Base-by-base conservation (phyloP, 2,113 vertebrate genomes). In the Oostethus manadensis region DNA sequence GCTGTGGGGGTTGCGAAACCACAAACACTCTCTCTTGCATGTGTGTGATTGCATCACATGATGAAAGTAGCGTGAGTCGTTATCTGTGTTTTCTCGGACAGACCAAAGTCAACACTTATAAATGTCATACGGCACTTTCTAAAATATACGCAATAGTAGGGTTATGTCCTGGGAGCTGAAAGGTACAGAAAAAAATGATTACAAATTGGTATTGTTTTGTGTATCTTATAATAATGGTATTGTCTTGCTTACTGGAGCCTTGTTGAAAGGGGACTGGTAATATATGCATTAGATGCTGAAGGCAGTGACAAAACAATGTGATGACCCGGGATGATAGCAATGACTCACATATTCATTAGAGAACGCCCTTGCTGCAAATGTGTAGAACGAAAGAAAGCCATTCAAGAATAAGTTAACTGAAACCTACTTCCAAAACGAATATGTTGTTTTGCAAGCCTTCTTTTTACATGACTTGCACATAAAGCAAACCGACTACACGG, bases 331-430 rank as follows among this genome's bases (percentile, higher is more conserved):
- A 48, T 48, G 18, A 48, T 20, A 21, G 21, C 13, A 22, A 49
- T 11, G 20, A 18, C 20, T 49, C 10, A 21, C 18, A 1, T 48
- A 21, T 18, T 20, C 47, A 49, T 49, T n/a, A n/a, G 17, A 33
- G 8, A 53, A 33, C 60, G 57, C 73, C 67, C 71, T 58, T 8
- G 20, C 54, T 44, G 66, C 23, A 56, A 63, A 66, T 62, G 62
- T 70, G 20, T 18, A 76, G 47, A 67, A 58, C 38, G 63, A 49
- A 54, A 26, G 44, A 26, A 45, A 51, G 26, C 43, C 49, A 62
- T 61, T 50, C 20, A 53, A 44, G 43, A 20, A 56, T 50, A 48
- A 44, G 21, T 14, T n/a, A 26, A 48, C 22, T 23, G 45, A 22
- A 42, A n/a, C 14, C 45, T 22, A 43, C 16, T 49, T 64, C 13